Evolutionary conservation across 64 coral and sea anemone species (phyloP).

Genomic region (Orbicella faveolata): DNA sequence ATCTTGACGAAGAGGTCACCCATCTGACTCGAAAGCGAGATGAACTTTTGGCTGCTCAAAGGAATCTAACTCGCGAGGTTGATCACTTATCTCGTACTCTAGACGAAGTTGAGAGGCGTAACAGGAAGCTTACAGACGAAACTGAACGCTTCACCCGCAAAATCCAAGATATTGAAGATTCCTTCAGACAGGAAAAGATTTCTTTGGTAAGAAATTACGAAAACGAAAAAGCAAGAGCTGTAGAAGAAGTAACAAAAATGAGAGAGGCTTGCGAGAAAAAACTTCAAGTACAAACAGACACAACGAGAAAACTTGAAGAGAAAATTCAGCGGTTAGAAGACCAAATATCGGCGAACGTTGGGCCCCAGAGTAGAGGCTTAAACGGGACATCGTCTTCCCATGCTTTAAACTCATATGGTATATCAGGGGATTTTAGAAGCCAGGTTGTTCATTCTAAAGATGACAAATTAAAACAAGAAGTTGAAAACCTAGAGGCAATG

Average conservation of each 20-base stretch:
- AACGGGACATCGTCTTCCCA: not conserved
- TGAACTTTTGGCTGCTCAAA: slow-evolving; percentile 67
- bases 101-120: slow-evolving; percentile 66
- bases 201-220: slow-evolving; percentile 49
- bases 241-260: slow-evolving; percentile 58
- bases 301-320: slow-evolving; percentile 62
- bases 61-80: slow-evolving; percentile 69
- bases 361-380: not conserved
- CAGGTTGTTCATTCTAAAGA: slow-evolving; percentile 29
- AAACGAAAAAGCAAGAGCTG: slow-evolving; percentile 64
- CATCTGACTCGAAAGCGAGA: slow-evolving; percentile 80
- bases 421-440: not conserved
- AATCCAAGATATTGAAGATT: slow-evolving; percentile 77
- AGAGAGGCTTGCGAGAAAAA: slow-evolving; percentile 67
- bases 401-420: not conserved
- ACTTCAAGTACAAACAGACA: slow-evolving; percentile 55
- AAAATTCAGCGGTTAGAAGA: slow-evolving; percentile 41
- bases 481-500: slow-evolving; percentile 67
- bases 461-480: slow-evolving; percentile 68
- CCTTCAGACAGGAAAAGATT: slow-evolving; percentile 67
- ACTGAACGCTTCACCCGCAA: slow-evolving; percentile 69
- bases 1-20: slow-evolving; percentile 78
- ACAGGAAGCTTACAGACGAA: slow-evolving; percentile 65
- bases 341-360: slow-evolving; percentile 13
- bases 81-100: slow-evolving; percentile 69